Base-by-base conservation (phyloP, 1,140 invertebrate species). In the Dreissena polymorpha region DNA sequence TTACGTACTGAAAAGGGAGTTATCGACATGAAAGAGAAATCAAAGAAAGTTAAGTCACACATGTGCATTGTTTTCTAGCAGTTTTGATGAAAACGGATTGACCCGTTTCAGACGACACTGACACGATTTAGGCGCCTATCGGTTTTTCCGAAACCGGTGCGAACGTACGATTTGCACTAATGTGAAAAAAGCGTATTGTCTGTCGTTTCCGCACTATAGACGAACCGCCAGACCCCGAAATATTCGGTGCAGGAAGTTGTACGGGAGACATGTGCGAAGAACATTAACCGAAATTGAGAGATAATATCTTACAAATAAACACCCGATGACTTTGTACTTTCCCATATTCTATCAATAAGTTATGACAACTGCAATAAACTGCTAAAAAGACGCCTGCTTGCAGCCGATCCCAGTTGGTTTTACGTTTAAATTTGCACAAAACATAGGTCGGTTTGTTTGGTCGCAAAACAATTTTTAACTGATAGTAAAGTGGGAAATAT, bases 101-200 rank as follows among this genome's bases (percentile, higher is more conserved):
- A 60, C 57, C 39, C 0, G 39, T 25, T 75, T n/a, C 84, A 85
- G 84, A 85, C 84, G 84, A 85, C 67, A 29, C 81, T 85, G 72
- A 74, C 84, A 81, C 84, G 25, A 76, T 53, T 10, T 71, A 57
- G 84, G 84, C 84, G 84, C 84, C 84, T 39, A 82, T 49, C 53
- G 63, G 60, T 23, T 60, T 53, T 71, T 63, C 79, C n/a, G 39
- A 69, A 69, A 74, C 55, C 70, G 79, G 63, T 68, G 79, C 51
- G 51, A 21, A 55, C 64, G 57, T 57, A 29, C 65, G 55, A 82
- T n/a, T 53, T 29, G 23, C 63, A 74, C 79, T 70, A 82, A 82
- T 64, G 71, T 82, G 79, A 82, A 82, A 82, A 82, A 67, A 50
- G 27, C 64, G 67, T 70, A 72, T 74, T 74, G 79, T 68, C 70